Base-by-base conservation (phyloP, 2,888 invertebrate genomes). In the Troglohyphantes excavatus region DNA sequence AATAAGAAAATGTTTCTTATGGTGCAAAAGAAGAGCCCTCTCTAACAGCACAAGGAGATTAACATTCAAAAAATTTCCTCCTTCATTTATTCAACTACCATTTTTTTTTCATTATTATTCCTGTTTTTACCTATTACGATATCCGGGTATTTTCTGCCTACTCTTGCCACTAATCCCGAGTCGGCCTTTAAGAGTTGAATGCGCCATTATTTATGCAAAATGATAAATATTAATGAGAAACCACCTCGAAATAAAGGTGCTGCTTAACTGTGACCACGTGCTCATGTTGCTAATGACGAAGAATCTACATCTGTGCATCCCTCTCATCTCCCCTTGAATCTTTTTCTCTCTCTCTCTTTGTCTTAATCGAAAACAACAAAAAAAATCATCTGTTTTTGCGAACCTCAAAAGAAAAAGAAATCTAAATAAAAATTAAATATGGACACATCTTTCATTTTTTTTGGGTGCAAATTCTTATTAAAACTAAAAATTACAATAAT, bases 201-300 rank as follows among this genome's bases (percentile, higher is more conserved):
- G 75, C 53, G n/a, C 88, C 82, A 89, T 82, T 89, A 89, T 89
- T 89, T 89, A 89, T 89, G 82, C 88, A 76, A 89, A 88, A 89
- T 89, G 88, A 89, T 89, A 89, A 89, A 89, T 89, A 89, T 89
- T 82, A 89, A 89, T 89, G 88, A 89, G 88, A 73, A 27, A 63
- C 53, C n/a, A n/a, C n/a, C 82, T 72, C 53, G 70, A 61, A 61
- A 53, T 39, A 39, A 61, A 73, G 72, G 72, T 21, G 39, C 29
- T 72, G 53, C 65, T 63, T 43, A 73, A n/a, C 61, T 19, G 72
- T 72, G 72, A 83, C 73, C 83, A 46, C 73, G 83, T 83, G 83
- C 73, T 83, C 73, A 73, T 73, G 26, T 29, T 83, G 83, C 83
- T 83, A 83, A 83, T 83, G 83, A 83, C 83, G 27, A 61, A 61